Percentiles rank a stretch among this genome's conserved stretches.
These are phyloP conservation scores for Gonatopus flavifemur DNA, from an alignment of 1,140 invertebrate genomes.

Conservation along the genomic window DNA sequence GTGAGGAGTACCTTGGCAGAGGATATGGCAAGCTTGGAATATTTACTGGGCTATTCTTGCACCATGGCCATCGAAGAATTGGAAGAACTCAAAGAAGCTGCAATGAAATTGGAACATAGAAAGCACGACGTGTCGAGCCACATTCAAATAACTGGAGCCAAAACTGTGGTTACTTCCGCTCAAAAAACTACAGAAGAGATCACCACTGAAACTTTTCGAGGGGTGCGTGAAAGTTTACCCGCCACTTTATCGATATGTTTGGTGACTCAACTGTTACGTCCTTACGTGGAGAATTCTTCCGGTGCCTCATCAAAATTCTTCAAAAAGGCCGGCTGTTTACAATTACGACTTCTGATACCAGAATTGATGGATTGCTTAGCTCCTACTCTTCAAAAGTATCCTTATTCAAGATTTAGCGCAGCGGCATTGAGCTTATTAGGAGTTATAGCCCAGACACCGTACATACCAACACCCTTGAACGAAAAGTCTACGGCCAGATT, in stretches of 20 bases:
- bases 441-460: conserved; percentile 37
- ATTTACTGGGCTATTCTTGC: conserved; percentile 46
- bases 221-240: conserved; percentile 35
- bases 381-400: conserved; percentile 46
- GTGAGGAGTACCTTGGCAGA: conserved; percentile 38
- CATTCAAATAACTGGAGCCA: conserved; percentile 7
- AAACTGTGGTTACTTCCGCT: neutral
- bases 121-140: conserved; percentile 10
- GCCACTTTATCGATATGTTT: conserved; percentile 47
- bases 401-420: conserved; percentile 45
- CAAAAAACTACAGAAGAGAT: conserved; percentile 14
- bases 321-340: conserved; percentile 32
- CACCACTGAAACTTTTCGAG: conserved; percentile 17
- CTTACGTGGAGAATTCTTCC: conserved; percentile 32
- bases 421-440: conserved; percentile 45
- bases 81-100: conserved; percentile 37
- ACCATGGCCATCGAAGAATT: conserved; percentile 38
- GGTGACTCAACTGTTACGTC: conserved; percentile 44
- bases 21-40: conserved; percentile 42
- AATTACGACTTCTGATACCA: conserved; percentile 45
- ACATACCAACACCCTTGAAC: conserved; percentile 37
- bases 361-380: conserved; percentile 46
- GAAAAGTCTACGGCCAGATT: conserved; percentile 46
- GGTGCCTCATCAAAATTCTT: conserved; percentile 15
- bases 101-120: conserved; percentile 6